Base-by-base conservation (phyloP, 2,113 vertebrate genomes). In the Heterochromis multidens region DNA sequence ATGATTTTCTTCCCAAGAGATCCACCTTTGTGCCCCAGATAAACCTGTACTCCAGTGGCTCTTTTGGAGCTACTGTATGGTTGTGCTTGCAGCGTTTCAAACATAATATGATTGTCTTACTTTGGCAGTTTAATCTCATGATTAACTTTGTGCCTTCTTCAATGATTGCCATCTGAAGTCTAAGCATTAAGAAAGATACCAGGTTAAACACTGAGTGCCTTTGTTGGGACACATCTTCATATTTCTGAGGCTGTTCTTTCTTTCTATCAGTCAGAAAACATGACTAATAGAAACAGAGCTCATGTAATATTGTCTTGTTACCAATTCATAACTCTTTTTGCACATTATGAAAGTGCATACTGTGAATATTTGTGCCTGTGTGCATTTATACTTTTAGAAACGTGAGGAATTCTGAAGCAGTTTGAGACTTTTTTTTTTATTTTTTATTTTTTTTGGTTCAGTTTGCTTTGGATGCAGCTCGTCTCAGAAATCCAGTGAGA, bases 1-100 rank as follows among this genome's bases (percentile, higher is more conserved):
- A 83, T 77, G 80, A 91, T 85, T 93, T 91, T 87, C 86, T 87
- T 84, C 52, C 87, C 76, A 76, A 85, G 83, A 91, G 81, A 88
- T 84, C 70, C 82, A 85, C 81, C 80, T 74, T 13, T 85, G 60
- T 58, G 4, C 57, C 59, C 72, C 62, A 77, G 83, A 87, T 79
- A 81, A 72, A 81, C 46, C 61, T 80, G 85, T 70, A 76, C 84
- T 63, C 77, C 25, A 61, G 16, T 46, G 65, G 81, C 89, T 90
- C 90, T 62, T 21, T 82, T 80, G 62, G 85, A 90, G 91, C 90
- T 29, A 10, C 79, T 59, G 77, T 61, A 27, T 60, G 85, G 88
- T 89, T 85, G 62, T 65, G 83, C 85, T 83, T 86, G 70, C 87
- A 88, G 78, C 91, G 25, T 88, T 82, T 81, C 79, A 76, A 91